phyloP scores from a whole-genome alignment of 2,888 invertebrate species.

The Nemapogon koenigi region DNA sequence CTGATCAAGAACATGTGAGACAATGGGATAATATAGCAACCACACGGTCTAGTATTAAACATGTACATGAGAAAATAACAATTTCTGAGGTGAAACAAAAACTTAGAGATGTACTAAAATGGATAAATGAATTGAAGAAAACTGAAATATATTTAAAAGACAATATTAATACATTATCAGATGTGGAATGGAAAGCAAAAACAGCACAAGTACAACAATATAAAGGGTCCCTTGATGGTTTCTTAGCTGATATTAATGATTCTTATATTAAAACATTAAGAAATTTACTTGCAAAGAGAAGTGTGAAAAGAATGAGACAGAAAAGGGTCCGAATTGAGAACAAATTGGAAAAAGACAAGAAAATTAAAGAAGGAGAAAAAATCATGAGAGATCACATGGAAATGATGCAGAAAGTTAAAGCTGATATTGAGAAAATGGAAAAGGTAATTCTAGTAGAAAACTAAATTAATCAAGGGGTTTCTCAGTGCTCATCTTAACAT shows the following conservation, averaged over 20 bases:
- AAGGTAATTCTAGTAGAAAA: slow-evolving; percentile 37
- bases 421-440: slow-evolving; percentile 66
- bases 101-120: slow-evolving; percentile 23
- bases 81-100: slow-evolving; percentile 29
- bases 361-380: slow-evolving; percentile 42
- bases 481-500: background rate
- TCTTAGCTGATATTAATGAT: slow-evolving; percentile 40
- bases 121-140: slow-evolving; percentile 27
- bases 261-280: slow-evolving; percentile 40
- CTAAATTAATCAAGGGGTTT: background rate
- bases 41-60: slow-evolving; percentile 6
- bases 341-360: slow-evolving; percentile 39
- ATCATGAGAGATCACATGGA: slow-evolving; percentile 69
- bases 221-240: slow-evolving; percentile 47
- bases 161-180: slow-evolving; percentile 45
- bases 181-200: slow-evolving; percentile 61
- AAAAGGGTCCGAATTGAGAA: slow-evolving; percentile 40
- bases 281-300: slow-evolving; percentile 44
- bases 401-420: slow-evolving; percentile 70
- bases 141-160: slow-evolving; percentile 43
- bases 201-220: slow-evolving; percentile 52
- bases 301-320: slow-evolving; percentile 50
- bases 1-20: slow-evolving; percentile 34
- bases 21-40: slow-evolving; percentile 23
- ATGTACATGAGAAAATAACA: slow-evolving; percentile 17